Conservation (phyloP, 2,797 vertebrate species). For the Poecile montanus region DNA sequence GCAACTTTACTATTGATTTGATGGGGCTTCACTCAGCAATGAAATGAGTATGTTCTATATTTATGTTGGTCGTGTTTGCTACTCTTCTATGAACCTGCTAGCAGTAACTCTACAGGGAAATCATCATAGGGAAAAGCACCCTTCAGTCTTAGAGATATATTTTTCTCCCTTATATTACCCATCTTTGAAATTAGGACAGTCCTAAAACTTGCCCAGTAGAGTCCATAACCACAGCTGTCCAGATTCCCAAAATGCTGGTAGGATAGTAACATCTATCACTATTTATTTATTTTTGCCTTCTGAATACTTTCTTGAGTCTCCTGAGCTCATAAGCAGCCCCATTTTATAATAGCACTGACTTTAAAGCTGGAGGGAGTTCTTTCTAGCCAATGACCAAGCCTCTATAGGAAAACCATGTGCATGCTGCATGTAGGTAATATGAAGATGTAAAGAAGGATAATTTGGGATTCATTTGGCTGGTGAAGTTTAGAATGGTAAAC, state of each 20-base stretch:
- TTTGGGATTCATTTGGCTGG: neutral
- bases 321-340: neutral
- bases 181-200: neutral
- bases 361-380: neutral
- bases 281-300: neutral
- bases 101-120: neutral
- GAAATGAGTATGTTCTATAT: neutral
- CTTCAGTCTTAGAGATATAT: neutral
- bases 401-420: neutral
- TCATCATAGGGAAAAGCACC: neutral
- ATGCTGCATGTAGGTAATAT: neutral
- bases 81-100: neutral
- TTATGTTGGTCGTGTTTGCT: neutral
- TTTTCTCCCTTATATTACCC: neutral
- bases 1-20: neutral
- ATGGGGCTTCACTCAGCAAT: neutral
- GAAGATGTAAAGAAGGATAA: neutral
- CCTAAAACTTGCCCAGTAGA: neutral
- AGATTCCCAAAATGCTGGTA: neutral
- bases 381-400: neutral
- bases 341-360: neutral
- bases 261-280: neutral
- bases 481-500: neutral
- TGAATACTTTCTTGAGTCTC: neutral
- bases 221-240: neutral